Evolutionary conservation across 37 sponge, comb jelly and placozoan species (phyloP), one percentile per base, ranked within the genome.

Genomic region (Diacarnus erythraeanus): DNA sequence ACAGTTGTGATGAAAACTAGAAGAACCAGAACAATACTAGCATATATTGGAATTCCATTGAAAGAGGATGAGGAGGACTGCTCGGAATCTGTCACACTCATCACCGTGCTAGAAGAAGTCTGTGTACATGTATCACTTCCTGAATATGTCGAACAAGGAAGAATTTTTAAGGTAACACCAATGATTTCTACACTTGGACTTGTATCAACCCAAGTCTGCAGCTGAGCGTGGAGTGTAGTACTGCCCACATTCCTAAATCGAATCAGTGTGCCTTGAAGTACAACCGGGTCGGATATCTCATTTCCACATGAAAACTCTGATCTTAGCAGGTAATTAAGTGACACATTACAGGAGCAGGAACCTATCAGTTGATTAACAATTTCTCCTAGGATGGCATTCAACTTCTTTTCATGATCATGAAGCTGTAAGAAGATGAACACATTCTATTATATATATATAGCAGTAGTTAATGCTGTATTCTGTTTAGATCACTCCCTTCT

Each of bases 131-230:
- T 12, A 15, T 47, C 51, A 47, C 12, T 47, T 47, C 51, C 51
- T 15, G 51, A 12, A 25, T 60, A 60, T 26, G 61, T 60, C 4
- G 61, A 60, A 17, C 61, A 60, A 20, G 23, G 5, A 3, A 60
- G 4, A 4, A 60, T 25, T 60, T 60, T 4, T 25, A 60, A 17
- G 22, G 61, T 6, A 17, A 60, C 27, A 5, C 61, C 61, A 60
- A 17, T 60, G 26, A 60, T 25, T 25, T 60, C 61, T 5, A 78
- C 3, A 9, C 20, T 65, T 26, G 78, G 78, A 36, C 38, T 41
- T 9, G 30, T 78, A 17, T 78, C 31, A 5, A 64, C 67, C 78
- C 65, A 65, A 5, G 1, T 17, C 38, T 78, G 78, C 12, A 78
- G 30, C 12, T 43, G 30, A 1, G 27, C 29, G 10, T 23, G 65